A percentile compares a stretch with the other conserved stretches of the same genome.
Conservation (phyloP, 2,888 invertebrate species). For the Tinea trinotella region DNA sequence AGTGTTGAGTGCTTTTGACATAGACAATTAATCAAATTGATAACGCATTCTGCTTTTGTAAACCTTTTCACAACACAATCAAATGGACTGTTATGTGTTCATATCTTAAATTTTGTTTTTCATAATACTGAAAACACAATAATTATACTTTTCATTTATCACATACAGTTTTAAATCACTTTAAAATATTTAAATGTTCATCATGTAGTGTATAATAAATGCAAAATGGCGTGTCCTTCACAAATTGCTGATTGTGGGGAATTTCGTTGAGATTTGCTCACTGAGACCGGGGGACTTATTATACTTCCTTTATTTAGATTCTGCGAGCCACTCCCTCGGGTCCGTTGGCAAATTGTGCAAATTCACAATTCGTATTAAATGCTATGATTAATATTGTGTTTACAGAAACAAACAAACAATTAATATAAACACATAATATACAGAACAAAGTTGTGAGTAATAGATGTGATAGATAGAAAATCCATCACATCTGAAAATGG, state of each 20-base stretch:
- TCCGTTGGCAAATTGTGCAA: not conserved
- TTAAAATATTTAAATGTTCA: too few species aligned
- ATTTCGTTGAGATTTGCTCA: not conserved
- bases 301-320: constrained; percentile 8
- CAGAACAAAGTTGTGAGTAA: too few species aligned
- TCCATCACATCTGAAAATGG: too few species aligned
- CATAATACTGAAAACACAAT: too few species aligned
- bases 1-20: not conserved
- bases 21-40: not conserved
- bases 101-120: too few species aligned
- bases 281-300: not conserved
- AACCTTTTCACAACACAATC: not conserved
- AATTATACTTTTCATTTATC: too few species aligned
- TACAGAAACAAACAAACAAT: not conserved
- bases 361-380: not conserved
- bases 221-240: not conserved
- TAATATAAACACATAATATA: too few species aligned
- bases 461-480: too few species aligned
- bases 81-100: not conserved
- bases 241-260: not conserved
- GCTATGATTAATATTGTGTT: not conserved
- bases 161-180: too few species aligned
- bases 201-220: not conserved
- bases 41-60: not conserved
- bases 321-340: not conserved